phyloP scores from a whole-genome alignment of 2,113 vertebrate genomes.

The Cheirogaleus medius region DNA sequence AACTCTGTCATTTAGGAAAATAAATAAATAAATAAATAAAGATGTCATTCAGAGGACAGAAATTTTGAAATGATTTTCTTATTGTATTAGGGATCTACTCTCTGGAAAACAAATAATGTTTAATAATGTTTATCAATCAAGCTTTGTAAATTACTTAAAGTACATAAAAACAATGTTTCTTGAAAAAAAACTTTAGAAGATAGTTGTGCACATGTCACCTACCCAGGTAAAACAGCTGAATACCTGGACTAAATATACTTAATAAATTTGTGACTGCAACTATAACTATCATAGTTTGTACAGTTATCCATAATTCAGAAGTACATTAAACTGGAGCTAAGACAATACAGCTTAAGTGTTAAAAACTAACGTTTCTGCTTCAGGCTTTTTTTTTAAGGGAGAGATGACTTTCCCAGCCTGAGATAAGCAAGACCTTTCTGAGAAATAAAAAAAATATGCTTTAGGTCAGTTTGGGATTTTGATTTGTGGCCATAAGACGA shows the following conservation, averaged over 20 bases:
- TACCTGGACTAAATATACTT: neutral
- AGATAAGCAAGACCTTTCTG: neutral
- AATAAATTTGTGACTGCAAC: neutral
- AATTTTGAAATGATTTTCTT: constrained; percentile 30
- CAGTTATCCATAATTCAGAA: neutral
- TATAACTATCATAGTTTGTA: neutral
- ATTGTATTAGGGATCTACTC: neutral
- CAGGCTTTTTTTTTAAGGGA: neutral
- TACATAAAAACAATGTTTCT: neutral
- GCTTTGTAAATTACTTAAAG: too few relatives aligned
- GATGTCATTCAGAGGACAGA: neutral
- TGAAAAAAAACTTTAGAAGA: neutral
- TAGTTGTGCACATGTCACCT: neutral
- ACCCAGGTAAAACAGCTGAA: neutral
- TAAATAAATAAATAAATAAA: neutral
- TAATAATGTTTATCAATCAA: neutral
- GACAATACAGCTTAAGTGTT: neutral
- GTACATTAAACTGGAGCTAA: neutral
- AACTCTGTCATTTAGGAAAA: neutral
- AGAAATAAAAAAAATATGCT: neutral
- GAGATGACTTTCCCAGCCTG: neutral
- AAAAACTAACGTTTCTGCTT: neutral
- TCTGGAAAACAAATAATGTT: neutral
- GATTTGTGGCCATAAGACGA: neutral
- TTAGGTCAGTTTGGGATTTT: neutral